A percentile compares a stretch with the other conserved stretches of the same genome.
phyloP scores from a whole-genome alignment of 1,140 invertebrate species.

The Drosophila rufa region DNA sequence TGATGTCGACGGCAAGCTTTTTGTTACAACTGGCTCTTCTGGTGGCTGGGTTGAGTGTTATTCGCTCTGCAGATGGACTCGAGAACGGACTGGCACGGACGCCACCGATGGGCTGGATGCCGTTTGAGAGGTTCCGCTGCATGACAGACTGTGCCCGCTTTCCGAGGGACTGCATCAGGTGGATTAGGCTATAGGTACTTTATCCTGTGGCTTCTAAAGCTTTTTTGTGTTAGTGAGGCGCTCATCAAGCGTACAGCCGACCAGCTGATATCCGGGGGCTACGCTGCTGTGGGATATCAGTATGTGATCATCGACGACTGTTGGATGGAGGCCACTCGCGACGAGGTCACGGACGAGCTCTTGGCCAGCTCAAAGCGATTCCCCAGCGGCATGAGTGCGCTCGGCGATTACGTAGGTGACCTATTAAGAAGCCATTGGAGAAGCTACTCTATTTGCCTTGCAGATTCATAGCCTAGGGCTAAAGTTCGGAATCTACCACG shows the following conservation, averaged over 20 bases:
- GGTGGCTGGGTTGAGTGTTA: background rate
- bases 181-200: constrained; percentile 54
- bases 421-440: no score
- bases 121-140: constrained; percentile 96
- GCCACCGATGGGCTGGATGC: constrained; percentile 95
- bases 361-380: constrained; percentile 94
- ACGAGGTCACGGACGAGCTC: constrained; percentile 89
- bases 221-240: constrained; percentile 89
- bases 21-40: background rate
- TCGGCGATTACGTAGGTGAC: constrained; percentile 95
- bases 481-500: constrained; percentile 98
- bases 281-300: constrained; percentile 94
- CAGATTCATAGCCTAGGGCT: constrained; percentile 96
- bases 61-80: constrained; percentile 82
- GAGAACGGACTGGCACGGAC: constrained; percentile 93
- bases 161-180: constrained; percentile 97
- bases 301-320: constrained; percentile 98
- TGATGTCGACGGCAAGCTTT: background rate
- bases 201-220: background rate
- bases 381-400: constrained; percentile 94
- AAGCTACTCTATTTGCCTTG: background rate
- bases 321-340: constrained; percentile 94
- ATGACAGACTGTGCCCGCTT: constrained; percentile 96
- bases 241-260: constrained; percentile 97
- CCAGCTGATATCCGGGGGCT: constrained; percentile 94